Percentiles rank a stretch among this genome's conserved stretches.
Evolutionary conservation across 2,888 invertebrate genomes (phyloP).

Genomic region (Chalcosyrphus nemorum): DNA sequence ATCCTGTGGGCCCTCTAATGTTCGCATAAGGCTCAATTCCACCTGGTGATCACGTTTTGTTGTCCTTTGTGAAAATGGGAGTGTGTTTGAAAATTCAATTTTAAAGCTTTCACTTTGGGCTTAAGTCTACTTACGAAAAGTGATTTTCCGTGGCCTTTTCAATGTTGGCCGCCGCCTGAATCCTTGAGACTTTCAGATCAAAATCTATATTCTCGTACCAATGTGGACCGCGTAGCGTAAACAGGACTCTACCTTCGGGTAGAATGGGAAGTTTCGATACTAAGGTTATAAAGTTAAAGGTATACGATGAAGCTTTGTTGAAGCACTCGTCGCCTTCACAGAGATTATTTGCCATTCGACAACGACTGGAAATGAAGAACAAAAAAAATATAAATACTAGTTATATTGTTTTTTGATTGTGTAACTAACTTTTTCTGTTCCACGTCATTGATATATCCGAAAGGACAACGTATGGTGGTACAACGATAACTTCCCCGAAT

Average conservation of each 20-base stretch:
- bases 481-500: slow-evolving; percentile 94
- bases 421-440: slow-evolving; percentile 90
- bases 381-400: neutral
- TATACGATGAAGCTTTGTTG: slow-evolving; percentile 91
- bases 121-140: slow-evolving; percentile 83
- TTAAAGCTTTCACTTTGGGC: neutral
- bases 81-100: too few relatives aligned
- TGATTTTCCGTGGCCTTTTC: slow-evolving; percentile 84
- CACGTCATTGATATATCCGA: slow-evolving; percentile 90
- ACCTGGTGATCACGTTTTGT: slow-evolving; percentile 86
- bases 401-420: neutral
- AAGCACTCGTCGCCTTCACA: slow-evolving; percentile 90
- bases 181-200: slow-evolving; percentile 87
- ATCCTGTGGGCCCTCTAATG: slow-evolving; percentile 94
- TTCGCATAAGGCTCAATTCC: slow-evolving; percentile 88
- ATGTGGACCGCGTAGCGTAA: slow-evolving; percentile 93
- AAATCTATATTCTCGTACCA: slow-evolving; percentile 90
- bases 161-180: slow-evolving; percentile 86
- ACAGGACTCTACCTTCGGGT: slow-evolving; percentile 85
- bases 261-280: slow-evolving; percentile 91
- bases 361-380: slow-evolving; percentile 85
- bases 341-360: slow-evolving; percentile 87
- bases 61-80: slow-evolving; percentile 81
- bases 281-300: slow-evolving; percentile 96
- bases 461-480: slow-evolving; percentile 92